phyloP scores from a whole-genome alignment of 2,888 invertebrate genomes.

The Cheilosia scutellata region DNA sequence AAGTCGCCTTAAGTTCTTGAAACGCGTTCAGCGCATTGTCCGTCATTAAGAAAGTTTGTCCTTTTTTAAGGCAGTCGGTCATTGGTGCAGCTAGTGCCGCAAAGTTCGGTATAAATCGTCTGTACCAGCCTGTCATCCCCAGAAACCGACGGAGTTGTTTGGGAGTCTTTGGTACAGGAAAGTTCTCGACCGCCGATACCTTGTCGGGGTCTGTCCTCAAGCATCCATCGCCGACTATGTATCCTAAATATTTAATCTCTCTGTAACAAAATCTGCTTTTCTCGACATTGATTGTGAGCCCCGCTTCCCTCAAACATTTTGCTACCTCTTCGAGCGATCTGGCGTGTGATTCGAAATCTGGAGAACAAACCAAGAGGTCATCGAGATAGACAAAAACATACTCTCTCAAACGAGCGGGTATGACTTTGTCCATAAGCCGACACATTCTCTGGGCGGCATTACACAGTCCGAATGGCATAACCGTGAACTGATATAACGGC shows the following conservation, averaged over 20 bases:
- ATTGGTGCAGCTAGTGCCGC: background rate
- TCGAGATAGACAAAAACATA: conserved; percentile 25
- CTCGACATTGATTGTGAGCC: background rate
- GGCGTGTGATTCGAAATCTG: background rate
- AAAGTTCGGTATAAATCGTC: background rate
- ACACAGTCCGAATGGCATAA: background rate
- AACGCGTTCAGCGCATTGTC: background rate
- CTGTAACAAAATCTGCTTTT: background rate
- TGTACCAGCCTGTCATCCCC: background rate
- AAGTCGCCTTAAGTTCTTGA: background rate
- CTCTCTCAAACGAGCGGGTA: conserved; percentile 2
- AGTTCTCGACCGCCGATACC: background rate
- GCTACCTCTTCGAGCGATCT: background rate
- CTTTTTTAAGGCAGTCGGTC: background rate
- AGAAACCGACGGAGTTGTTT: background rate
- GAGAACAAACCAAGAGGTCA: conserved; percentile 4
- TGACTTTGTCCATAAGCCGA: conserved; percentile 31
- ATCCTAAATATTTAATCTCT: conserved; percentile 8
- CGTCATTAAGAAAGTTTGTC: background rate
- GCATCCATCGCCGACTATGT: conserved; percentile 9
- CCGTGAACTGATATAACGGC: background rate
- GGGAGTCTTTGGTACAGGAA: background rate
- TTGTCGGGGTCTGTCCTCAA: background rate
- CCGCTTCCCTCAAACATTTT: background rate
- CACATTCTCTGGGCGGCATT: conserved; percentile 27